phyloP scores from a whole-genome alignment of 2,113 vertebrate species.

The Eonycteris spelaea region DNA sequence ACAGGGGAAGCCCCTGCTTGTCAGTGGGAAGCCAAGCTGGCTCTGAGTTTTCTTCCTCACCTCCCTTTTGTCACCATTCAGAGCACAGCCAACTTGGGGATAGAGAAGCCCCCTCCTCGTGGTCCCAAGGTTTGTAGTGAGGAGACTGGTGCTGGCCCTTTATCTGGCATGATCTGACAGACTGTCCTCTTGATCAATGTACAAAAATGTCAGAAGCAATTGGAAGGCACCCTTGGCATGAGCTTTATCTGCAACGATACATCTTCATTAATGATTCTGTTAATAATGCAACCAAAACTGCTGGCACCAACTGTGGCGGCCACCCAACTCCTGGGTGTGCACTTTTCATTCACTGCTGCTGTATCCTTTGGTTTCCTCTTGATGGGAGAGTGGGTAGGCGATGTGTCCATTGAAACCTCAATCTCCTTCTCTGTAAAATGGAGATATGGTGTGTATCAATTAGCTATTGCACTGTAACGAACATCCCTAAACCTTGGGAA shows the following conservation, averaged over 20 bases:
- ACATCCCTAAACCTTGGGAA: neutral
- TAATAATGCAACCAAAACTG: neutral
- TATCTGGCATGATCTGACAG: neutral
- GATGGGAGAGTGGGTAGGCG: neutral
- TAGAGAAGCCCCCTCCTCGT: neutral
- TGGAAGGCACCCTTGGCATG: conserved; percentile 34
- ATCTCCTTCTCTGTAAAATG: neutral
- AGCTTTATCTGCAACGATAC: conserved; percentile 42
- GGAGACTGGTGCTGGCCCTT: neutral
- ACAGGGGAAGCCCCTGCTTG: neutral
- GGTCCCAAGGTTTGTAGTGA: neutral
- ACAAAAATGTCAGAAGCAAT: conserved; percentile 64
- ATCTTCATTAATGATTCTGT: conserved; percentile 66
- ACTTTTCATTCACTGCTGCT: conserved; percentile 49
- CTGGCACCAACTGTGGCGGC: conserved; percentile 60
- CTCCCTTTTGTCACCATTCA: neutral
- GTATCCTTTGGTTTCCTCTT: neutral
- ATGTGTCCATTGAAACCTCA: neutral
- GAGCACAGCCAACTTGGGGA: neutral
- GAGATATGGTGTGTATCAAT: neutral
- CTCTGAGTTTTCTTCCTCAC: neutral
- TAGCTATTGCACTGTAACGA: neutral
- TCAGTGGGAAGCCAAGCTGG: rapidly evolving
- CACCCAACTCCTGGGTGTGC: neutral
- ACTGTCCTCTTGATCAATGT: conserved; percentile 4